These are phyloP conservation scores for Acanthisitta chloris DNA, from an alignment of 2,113 vertebrate species.

Conservation along the genomic window DNA sequence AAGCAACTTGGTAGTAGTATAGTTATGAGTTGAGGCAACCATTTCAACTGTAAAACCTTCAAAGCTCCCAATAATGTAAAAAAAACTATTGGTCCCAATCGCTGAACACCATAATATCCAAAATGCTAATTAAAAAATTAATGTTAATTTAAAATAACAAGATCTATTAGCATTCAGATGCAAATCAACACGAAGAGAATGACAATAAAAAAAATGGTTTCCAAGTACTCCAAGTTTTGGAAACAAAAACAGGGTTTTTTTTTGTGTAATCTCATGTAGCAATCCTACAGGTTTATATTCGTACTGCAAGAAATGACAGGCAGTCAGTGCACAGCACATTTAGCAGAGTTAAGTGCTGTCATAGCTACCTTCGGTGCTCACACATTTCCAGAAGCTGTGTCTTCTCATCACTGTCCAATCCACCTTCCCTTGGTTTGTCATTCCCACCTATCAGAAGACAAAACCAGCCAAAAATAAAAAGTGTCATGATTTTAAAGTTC, in stretches of 20 bases:
- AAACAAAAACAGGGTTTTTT: background rate
- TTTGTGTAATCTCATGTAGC: background rate
- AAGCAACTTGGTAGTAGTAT: background rate
- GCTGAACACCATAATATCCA: background rate
- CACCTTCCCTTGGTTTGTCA: background rate
- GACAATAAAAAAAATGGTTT: background rate
- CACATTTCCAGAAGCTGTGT: conserved; percentile 47
- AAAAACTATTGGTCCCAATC: background rate
- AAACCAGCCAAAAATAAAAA: background rate
- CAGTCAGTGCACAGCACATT: background rate
- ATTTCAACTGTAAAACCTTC: background rate
- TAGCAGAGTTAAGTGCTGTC: background rate
- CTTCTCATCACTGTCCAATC: conserved; percentile 8
- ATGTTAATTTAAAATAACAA: background rate
- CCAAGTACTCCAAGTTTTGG: background rate
- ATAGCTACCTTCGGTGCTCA: conserved; percentile 66
- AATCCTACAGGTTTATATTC: background rate
- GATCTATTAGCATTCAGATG: background rate
- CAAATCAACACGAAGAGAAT: background rate
- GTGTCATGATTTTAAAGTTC: background rate
- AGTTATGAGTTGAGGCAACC: background rate
- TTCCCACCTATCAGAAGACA: conserved; percentile 37
- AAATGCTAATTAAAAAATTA: background rate
- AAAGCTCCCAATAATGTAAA: background rate
- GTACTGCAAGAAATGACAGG: background rate